Conservation (phyloP, 1,140 invertebrate genomes). For the Sinella curviseta region DNA sequence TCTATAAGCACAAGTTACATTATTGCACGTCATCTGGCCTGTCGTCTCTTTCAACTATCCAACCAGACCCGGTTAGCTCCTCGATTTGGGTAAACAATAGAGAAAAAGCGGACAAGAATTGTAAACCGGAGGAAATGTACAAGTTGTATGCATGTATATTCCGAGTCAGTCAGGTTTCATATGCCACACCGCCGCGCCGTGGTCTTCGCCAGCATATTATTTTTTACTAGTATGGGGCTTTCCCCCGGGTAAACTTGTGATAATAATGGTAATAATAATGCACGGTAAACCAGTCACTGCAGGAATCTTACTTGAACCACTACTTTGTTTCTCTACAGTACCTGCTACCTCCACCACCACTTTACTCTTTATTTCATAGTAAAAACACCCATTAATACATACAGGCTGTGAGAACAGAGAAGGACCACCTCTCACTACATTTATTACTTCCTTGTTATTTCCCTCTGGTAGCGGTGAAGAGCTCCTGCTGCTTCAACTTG, state of each 20-base stretch:
- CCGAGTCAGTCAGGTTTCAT: too few relatives aligned
- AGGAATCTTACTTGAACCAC: neutral
- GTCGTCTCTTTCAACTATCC: neutral
- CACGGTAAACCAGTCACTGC: neutral
- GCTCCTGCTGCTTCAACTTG: neutral
- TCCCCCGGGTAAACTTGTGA: neutral
- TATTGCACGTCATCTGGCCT: too few relatives aligned
- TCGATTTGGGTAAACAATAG: neutral
- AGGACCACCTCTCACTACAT: neutral
- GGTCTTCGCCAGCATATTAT: too few relatives aligned
- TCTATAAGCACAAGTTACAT: too few relatives aligned
- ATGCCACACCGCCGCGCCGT: too few relatives aligned
- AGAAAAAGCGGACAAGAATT: neutral
- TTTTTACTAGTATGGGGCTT: too few relatives aligned
- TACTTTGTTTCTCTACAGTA: too few relatives aligned
- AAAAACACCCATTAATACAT: too few relatives aligned
- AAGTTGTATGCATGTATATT: too few relatives aligned
- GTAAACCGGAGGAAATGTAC: neutral
- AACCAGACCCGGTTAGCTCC: too few relatives aligned
- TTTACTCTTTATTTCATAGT: neutral
- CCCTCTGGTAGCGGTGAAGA: neutral
- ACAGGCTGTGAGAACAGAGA: too few relatives aligned
- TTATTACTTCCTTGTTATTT: neutral
- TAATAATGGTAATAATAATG: neutral
- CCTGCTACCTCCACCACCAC: neutral